phyloP scores from a whole-genome alignment of 2,888 invertebrate species.

The Drosophila paranaensis region DNA sequence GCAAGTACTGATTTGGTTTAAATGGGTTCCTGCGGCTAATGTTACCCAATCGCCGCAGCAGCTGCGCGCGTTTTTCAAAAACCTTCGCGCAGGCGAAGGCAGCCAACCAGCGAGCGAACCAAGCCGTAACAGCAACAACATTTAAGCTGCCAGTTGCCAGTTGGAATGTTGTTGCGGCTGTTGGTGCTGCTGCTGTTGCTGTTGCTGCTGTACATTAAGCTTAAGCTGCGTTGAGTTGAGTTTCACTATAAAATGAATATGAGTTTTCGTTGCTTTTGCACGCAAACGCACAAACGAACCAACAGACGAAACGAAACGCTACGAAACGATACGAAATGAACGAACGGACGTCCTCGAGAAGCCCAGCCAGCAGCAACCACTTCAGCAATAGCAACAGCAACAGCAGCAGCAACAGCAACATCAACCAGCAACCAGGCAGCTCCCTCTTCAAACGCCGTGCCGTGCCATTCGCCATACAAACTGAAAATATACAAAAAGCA shows the following conservation, averaged over 20 bases:
- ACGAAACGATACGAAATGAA: conserved; percentile 44
- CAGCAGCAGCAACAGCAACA: conserved; percentile 55
- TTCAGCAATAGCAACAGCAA: conserved; percentile 45
- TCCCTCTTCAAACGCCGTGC: conserved; percentile 37
- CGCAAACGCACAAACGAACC: conserved; percentile 71
- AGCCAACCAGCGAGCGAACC: conserved; percentile 41
- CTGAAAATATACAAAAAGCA: conserved; percentile 62
- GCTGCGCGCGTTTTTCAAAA: conserved; percentile 57
- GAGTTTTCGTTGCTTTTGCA: conserved; percentile 73
- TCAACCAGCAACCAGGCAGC: conserved; percentile 45
- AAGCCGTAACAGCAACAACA: conserved; percentile 45
- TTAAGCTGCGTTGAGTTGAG: conserved; percentile 67
- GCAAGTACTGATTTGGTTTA: conserved; percentile 3
- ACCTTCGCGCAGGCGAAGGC: conserved; percentile 67
- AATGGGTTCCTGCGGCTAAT: conserved; percentile 5
- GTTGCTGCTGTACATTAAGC: conserved; percentile 60
- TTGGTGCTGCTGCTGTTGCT: conserved; percentile 28
- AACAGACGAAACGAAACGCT: conserved; percentile 29
- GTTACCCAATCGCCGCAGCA: conserved; percentile 43
- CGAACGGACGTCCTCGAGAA: conserved; percentile 76
- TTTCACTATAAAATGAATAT: conserved; percentile 75
- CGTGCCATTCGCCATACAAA: conserved; percentile 34
- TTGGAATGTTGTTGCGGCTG: conserved; percentile 32
- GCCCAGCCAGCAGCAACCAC: conserved; percentile 62
- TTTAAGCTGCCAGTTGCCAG: conserved; percentile 58